Evolutionary conservation across 2,797 vertebrate species (phyloP).

Genomic region (Huso huso): DNA sequence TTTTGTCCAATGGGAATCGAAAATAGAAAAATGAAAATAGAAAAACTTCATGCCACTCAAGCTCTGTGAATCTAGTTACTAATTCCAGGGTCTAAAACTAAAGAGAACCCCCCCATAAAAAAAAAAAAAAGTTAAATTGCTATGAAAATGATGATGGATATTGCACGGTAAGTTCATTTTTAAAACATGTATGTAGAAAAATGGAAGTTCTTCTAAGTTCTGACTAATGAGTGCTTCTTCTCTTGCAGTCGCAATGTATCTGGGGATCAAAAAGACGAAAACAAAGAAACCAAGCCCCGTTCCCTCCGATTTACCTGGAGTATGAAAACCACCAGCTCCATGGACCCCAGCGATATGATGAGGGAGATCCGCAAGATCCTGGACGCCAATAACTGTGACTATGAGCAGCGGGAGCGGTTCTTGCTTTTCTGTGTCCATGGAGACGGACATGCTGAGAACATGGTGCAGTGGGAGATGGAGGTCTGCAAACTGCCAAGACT

Average conservation of each 20-base stretch:
- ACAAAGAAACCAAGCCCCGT: conserved; percentile 80
- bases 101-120: no score
- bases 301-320: conserved; percentile 85
- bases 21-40: no score
- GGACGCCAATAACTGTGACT: conserved; percentile 81
- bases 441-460: conserved; percentile 71
- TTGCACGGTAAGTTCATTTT: no score
- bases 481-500: conserved; percentile 86
- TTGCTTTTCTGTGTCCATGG: conserved; percentile 83
- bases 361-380: conserved; percentile 79
- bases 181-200: no score
- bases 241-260: conserved; percentile 82
- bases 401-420: conserved; percentile 79
- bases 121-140: no score
- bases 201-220: no score
- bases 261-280: conserved; percentile 84
- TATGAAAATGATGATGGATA: no score
- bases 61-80: no score
- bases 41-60: no score
- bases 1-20: no score
- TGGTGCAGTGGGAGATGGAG: conserved; percentile 88
- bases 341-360: conserved; percentile 83
- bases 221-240: background rate
- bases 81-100: no score
- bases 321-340: conserved; percentile 85